Base-by-base conservation (phyloP, 2,113 vertebrate genomes). In the Syngnathoides biaculeatus region DNA sequence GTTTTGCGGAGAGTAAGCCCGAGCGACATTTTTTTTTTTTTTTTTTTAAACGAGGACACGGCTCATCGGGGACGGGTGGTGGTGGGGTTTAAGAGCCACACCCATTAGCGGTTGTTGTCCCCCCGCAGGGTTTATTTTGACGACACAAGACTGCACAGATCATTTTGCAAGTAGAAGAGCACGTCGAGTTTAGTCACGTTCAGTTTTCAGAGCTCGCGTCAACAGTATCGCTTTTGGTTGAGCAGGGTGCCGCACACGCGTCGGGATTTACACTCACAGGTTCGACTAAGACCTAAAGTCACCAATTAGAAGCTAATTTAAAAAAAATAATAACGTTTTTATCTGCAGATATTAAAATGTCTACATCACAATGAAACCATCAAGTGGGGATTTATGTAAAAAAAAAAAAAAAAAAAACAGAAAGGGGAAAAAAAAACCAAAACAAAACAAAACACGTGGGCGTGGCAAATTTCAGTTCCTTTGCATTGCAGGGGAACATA, bases 381-480 rank as follows among this genome's bases (percentile, higher is more conserved):
- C 64, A 55, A 60, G 59, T 38, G 22, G 62, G 65, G 61, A 50
- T 55, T 19, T 38, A 17, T 27, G 64, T 78, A 77, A 86, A 87
- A 82, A 63, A 84, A 85, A 75, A 59, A 64, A 27, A 80, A 61
- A 78, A 83, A n/a, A n/a, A n/a, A n/a, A n/a, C n/a, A n/a, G n/a
- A n/a, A n/a, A n/a, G n/a, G n/a, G n/a, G n/a, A n/a, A 77, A 86
- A 87, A 82, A 63, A 84, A 85, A 75, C 56, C 61, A 27, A 80
- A 61, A 78, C 82, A 68, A 62, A 86, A 83, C 79, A 83, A 69
- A 58, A 84, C 86, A 89, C 87, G 81, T 55, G 67, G 86, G 78
- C 85, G 90, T 84, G 71, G 71, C 83, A n/a, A n/a, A 84, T 86
- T 85, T 91, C 74, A 78, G 75, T 84, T 90, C 91, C 87, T 90